Percentiles rank a stretch among this genome's conserved stretches.
These are phyloP conservation scores for chimpanzee (Pan troglodytes) DNA, from an alignment of 2,113 vertebrate species.

Conservation along the genomic window NHGRI_mPanTro3-v2.1_pri NC_072410.2:46601001-46601500, in stretches of 20 bases:
- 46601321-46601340: slow-evolving; percentile 3
- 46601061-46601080: slow-evolving; percentile 44
- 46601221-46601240: slow-evolving; percentile 46
- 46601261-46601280: slow-evolving; percentile 42
- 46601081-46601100: slow-evolving; percentile 54
- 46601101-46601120: slow-evolving; percentile 13
- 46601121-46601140: slow-evolving; percentile 49
- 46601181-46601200: slow-evolving; percentile 25
- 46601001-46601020: slow-evolving; percentile 48
- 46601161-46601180: slow-evolving; percentile 27
- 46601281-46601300: slow-evolving; percentile 70
- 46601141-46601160: slow-evolving; percentile 18
- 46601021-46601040: slow-evolving; percentile 1
- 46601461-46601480: slow-evolving; percentile 79
- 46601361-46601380: slow-evolving; percentile 71
- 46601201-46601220: slow-evolving; percentile 8
- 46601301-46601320: slow-evolving; percentile 76
- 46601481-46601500: slow-evolving; percentile 56
- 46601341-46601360: slow-evolving; percentile 72
- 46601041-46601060: slow-evolving; percentile 59
- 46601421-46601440: slow-evolving; percentile 75
- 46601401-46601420: slow-evolving; percentile 79
- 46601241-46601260: slow-evolving; percentile 72
- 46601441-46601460: slow-evolving; percentile 79
- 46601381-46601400: slow-evolving; percentile 76